Base-by-base conservation (phyloP, 1,140 invertebrate species). In the Bombus sylvicola region DNA sequence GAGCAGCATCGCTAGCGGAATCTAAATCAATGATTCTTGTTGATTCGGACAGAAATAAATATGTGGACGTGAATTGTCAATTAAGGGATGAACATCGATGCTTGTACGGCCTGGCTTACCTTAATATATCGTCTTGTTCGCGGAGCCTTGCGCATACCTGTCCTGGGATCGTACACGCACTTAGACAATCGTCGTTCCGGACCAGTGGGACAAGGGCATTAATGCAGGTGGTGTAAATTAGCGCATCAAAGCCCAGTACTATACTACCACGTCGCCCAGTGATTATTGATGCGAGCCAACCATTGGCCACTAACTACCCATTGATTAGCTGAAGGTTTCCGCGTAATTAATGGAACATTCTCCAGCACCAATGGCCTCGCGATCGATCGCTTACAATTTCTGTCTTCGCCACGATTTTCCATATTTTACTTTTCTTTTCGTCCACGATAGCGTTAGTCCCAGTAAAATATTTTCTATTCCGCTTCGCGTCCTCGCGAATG, bases 291-390 rank as follows among this genome's bases (percentile, higher is more conserved):
- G 92, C 90, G 89, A 91, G 89, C 92, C 90, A 92, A 92, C 92
- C 91, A 93, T 93, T 93, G 93, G 92, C 92, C 93, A 93, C 93
- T 94, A 94, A 94, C 92, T 92, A 93, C 89, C 91, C 92, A 94
- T 93, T 94, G 93, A 94, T 94, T 94, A 94, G 93, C 92, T 89
- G 87, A 92, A 92, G 92, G 92, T 92, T 92, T 92, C 92, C 91
- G 89, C 90, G 90, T 94, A 94, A 94, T 95, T 94, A 94, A 93
- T 94, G 92, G 90, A 92, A 92, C 90, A 91, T 91, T 92, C 92
- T 90, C 79, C 74, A 66, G 43, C 62, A 74, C 39, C 47, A 69
- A 41, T 74, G 87, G 53, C 34, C 39, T 39, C 72, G 47, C 47
- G 83, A 85, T 86, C 68, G 71, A 66, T 77, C 64, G 43, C 47